phyloP scores from a whole-genome alignment of 2,797 vertebrate genomes.

The Esox masquinongy region DNA sequence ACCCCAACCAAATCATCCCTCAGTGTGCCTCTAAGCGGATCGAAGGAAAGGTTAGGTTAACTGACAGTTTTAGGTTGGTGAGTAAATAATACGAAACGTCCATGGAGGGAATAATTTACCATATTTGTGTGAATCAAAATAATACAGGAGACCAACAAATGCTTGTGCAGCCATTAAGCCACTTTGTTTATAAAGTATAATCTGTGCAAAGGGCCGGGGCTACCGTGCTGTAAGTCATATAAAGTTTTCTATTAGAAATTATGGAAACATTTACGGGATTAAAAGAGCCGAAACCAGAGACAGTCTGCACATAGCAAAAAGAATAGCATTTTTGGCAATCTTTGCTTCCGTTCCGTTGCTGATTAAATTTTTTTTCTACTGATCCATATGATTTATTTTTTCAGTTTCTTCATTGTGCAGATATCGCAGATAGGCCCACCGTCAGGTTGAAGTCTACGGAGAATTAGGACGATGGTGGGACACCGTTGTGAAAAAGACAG shows the following conservation, averaged over 20 bases:
- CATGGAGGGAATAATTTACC: constrained; percentile 61
- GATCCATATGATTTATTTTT: neutral
- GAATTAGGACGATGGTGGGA: neutral
- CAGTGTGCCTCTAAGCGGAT: constrained; percentile 29
- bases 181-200: neutral
- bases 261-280: constrained; percentile 50
- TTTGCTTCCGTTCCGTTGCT: constrained; percentile 27
- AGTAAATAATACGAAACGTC: constrained; percentile 63
- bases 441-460: neutral
- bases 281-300: constrained; percentile 21
- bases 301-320: constrained; percentile 23
- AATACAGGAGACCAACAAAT: constrained; percentile 61
- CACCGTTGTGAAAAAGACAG: neutral
- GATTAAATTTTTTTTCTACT: constrained; percentile 31
- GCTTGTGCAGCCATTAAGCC: constrained; percentile 59
- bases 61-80: constrained; percentile 59
- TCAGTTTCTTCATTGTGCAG: neutral
- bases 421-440: neutral
- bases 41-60: constrained; percentile 50
- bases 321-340: constrained; percentile 24
- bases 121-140: constrained; percentile 68
- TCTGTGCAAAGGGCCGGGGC: neutral
- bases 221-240: constrained; percentile 13
- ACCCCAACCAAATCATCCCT: constrained; percentile 8
- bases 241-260: constrained; percentile 42